Evolutionary conservation across 2,888 invertebrate genomes (phyloP).

Genomic region (Molanna angustata): DNA sequence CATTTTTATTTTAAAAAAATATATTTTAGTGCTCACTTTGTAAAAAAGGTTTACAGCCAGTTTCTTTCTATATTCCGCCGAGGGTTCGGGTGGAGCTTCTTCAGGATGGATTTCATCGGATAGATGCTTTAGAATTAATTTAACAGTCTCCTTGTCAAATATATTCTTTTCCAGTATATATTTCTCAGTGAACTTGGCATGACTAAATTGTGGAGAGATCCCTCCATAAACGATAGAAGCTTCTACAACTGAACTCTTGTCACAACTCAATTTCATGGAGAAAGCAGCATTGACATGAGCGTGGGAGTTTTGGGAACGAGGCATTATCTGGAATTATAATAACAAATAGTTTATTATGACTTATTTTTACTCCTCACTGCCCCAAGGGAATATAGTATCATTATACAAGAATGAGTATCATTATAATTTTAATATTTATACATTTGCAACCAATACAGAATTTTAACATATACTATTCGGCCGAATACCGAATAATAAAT

Average conservation of each 20-base stretch:
- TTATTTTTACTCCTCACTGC: too few species aligned
- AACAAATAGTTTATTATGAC: neutral
- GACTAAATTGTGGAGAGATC: slow-evolving; percentile 54
- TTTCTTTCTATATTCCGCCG: slow-evolving; percentile 64
- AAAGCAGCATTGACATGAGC: slow-evolving; percentile 78
- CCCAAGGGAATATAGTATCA: too few species aligned
- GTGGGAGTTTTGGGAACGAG: slow-evolving; percentile 72
- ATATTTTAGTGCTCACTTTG: slow-evolving; percentile 56
- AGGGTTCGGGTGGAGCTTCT: slow-evolving; percentile 62
- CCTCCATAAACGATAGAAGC: slow-evolving; percentile 66
- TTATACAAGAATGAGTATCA: too few species aligned
- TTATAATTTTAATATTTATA: too few species aligned
- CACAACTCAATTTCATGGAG: slow-evolving; percentile 54
- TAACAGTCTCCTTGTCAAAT: slow-evolving; percentile 46
- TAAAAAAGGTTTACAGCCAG: slow-evolving; percentile 78
- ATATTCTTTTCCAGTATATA: slow-evolving; percentile 46
- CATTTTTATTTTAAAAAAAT: neutral
- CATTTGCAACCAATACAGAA: too few species aligned
- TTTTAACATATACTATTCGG: too few species aligned
- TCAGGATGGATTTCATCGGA: slow-evolving; percentile 63
- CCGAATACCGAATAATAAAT: too few species aligned
- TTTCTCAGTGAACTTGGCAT: slow-evolving; percentile 59
- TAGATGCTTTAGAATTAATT: slow-evolving; percentile 53
- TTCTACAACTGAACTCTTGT: slow-evolving; percentile 44
- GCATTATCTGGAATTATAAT: slow-evolving; percentile 61